phyloP scores from a whole-genome alignment of 2,113 vertebrate species.

The Dipodomys spectabilis region DNA sequence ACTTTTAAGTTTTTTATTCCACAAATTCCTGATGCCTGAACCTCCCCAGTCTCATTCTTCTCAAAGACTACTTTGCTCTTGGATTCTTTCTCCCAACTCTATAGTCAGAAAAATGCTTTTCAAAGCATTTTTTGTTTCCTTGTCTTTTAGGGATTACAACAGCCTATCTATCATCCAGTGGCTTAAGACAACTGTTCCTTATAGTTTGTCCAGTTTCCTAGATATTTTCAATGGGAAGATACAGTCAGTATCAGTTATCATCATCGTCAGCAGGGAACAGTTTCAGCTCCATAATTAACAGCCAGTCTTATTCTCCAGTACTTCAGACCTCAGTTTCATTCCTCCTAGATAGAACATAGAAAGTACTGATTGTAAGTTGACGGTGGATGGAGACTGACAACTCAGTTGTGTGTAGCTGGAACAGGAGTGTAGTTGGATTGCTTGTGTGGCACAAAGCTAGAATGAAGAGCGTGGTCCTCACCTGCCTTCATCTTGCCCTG shows the following conservation, averaged over 20 bases:
- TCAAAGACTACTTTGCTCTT: background rate
- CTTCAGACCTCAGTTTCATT: background rate
- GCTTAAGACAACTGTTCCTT: conserved; percentile 33
- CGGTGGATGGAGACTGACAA: background rate
- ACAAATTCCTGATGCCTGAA: background rate
- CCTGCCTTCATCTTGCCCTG: background rate
- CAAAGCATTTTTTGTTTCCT: background rate
- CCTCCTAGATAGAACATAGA: background rate
- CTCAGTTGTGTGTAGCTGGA: background rate
- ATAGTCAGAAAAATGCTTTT: background rate
- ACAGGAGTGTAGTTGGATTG: background rate
- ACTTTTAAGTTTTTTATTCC: background rate
- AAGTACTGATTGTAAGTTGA: background rate
- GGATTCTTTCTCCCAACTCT: background rate
- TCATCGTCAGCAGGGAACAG: background rate
- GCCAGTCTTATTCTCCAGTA: background rate
- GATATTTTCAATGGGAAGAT: background rate
- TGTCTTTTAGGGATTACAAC: background rate
- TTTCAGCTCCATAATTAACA: background rate
- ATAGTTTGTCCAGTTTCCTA: background rate
- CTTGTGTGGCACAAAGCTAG: background rate
- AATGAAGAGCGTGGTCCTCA: background rate
- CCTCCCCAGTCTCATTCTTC: background rate
- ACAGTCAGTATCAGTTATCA: background rate
- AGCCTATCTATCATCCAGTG: background rate